Percentiles rank a stretch among this genome's conserved stretches.
Conservation (phyloP, 1,140 invertebrate genomes). For the Stegodyphus mimosarum region DNA sequence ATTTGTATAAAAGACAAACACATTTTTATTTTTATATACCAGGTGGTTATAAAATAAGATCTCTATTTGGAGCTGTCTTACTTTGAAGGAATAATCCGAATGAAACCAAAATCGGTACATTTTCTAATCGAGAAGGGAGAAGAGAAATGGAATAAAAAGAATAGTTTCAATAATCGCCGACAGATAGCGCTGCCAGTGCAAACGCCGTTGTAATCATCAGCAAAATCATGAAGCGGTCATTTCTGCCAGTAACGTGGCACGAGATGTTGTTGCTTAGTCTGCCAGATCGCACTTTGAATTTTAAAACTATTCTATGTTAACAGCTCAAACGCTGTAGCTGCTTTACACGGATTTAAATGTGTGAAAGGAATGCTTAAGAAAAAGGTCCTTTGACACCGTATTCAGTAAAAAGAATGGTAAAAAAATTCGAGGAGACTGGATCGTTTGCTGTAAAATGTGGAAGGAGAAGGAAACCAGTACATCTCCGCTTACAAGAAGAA, state of each 20-base stretch:
- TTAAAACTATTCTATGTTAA: background rate
- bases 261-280: background rate
- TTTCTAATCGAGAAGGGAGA: background rate
- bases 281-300: background rate
- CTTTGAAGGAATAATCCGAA: background rate
- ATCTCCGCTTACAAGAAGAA: background rate
- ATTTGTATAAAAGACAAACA: too few species aligned
- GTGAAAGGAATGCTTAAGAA: background rate
- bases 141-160: background rate
- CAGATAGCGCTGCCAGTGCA: background rate
- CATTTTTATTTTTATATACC: too few species aligned
- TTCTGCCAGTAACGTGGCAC: background rate
- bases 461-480: background rate
- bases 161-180: background rate
- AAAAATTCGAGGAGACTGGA: constrained; percentile 4
- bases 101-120: background rate
- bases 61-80: background rate
- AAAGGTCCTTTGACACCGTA: background rate
- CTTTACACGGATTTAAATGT: background rate
- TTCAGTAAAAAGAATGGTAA: background rate
- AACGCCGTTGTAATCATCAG: background rate
- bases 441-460: background rate
- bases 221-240: background rate
- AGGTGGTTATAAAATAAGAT: constrained; percentile 1
- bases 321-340: background rate